A percentile compares a stretch with the other conserved stretches of the same genome.
These are phyloP conservation scores for Luscinia luscinia DNA, from an alignment of 2,797 vertebrate species.

Conservation along the genomic window DNA sequence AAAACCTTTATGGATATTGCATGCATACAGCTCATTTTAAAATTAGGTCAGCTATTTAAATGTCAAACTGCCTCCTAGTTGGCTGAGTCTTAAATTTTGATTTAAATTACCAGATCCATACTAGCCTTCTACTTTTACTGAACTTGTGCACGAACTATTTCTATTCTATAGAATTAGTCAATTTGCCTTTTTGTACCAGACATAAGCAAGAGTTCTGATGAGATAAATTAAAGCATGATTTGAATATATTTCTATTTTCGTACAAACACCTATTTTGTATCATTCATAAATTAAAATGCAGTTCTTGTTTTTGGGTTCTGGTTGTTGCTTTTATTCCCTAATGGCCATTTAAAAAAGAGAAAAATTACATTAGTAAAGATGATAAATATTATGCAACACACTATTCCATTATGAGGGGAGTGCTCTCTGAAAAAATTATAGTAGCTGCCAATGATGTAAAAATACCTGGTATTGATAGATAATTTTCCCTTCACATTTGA, in stretches of 20 bases:
- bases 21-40: neutral
- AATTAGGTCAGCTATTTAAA: neutral
- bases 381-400: neutral
- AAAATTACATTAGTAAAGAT: neutral
- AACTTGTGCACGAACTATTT: neutral
- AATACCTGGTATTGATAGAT: neutral
- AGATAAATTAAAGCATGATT: neutral
- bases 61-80: neutral
- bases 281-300: neutral
- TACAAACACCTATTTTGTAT: neutral
- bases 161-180: neutral
- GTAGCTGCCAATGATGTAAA: neutral
- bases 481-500: neutral
- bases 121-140: neutral
- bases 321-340: accelerated
- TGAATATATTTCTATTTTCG: neutral
- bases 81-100: neutral
- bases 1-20: neutral
- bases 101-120: neutral
- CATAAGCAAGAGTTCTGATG: neutral
- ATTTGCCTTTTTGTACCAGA: neutral
- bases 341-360: neutral
- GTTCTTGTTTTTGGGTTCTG: neutral
- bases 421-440: neutral
- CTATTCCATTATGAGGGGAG: neutral